Percentiles rank a stretch among this genome's conserved stretches.
phyloP scores from a whole-genome alignment of 2,113 vertebrate genomes.

The Calypte anna region DNA sequence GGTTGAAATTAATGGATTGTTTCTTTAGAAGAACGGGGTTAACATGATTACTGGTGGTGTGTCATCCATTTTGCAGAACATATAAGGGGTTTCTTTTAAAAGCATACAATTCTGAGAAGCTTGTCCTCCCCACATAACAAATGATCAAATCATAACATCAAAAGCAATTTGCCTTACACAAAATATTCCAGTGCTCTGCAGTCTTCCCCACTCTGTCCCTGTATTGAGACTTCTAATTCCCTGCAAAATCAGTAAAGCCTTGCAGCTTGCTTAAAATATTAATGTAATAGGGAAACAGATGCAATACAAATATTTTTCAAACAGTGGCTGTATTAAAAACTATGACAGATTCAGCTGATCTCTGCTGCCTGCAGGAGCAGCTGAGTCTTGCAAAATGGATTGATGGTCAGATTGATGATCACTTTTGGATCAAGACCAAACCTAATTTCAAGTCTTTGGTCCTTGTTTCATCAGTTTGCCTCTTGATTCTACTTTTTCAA shows the following conservation, averaged over 20 bases:
- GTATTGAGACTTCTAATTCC: not conserved
- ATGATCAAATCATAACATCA: not conserved
- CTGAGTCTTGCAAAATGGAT: not conserved
- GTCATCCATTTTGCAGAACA: not conserved
- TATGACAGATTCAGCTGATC: not conserved
- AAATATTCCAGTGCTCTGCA: not conserved
- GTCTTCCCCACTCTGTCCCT: not conserved
- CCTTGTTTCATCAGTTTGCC: not conserved
- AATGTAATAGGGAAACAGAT: not conserved
- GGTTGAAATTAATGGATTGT: not conserved
- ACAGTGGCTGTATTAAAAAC: not conserved
- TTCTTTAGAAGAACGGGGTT: not conserved
- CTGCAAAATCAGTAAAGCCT: not conserved
- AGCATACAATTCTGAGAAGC: not conserved
- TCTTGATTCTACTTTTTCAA: not conserved
- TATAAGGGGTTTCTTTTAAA: not conserved
- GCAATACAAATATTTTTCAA: not conserved
- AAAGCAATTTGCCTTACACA: not conserved
- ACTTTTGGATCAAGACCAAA: not conserved
- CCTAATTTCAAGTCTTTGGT: not conserved
- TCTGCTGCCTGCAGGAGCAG: not conserved
- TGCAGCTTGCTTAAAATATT: not conserved
- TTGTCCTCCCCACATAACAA: not conserved
- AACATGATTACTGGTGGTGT: not conserved
- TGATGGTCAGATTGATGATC: not conserved